A percentile compares a stretch with the other conserved stretches of the same genome.
Conservation (phyloP, 2,797 vertebrate genomes). For the Geotrypetes seraphini region DNA sequence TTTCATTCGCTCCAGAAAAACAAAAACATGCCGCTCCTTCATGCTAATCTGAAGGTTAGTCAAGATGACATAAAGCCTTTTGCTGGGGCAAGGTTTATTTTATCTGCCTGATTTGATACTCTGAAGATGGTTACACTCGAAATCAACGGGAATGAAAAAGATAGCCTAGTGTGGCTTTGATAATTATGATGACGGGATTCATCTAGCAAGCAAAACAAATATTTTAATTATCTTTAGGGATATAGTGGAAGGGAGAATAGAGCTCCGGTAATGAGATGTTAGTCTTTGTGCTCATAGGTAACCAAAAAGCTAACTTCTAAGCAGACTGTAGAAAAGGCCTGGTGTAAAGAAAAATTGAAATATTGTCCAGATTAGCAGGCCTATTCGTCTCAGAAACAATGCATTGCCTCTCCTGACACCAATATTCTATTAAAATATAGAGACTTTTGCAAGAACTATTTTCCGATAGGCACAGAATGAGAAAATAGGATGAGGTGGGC, state of each 20-base stretch:
- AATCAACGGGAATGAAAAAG: slow-evolving; percentile 19
- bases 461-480: no score
- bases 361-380: no score
- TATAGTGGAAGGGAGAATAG: no score
- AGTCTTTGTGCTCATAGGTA: background rate
- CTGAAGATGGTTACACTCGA: slow-evolving; percentile 14
- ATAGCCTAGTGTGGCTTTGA: slow-evolving; percentile 3
- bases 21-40: slow-evolving; percentile 36
- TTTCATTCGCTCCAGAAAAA: slow-evolving; percentile 45
- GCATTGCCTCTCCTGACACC: no score
- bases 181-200: slow-evolving; percentile 5
- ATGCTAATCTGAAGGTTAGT: slow-evolving; percentile 31
- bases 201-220: background rate
- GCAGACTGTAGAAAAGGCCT: no score
- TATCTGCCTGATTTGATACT: slow-evolving; percentile 25
- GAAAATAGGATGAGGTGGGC: no score
- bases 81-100: slow-evolving; percentile 47
- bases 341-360: no score
- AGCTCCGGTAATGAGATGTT: background rate
- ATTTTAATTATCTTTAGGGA: no score
- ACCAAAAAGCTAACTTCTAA: no score
- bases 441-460: no score
- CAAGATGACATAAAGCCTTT: slow-evolving; percentile 44
- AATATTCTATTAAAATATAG: no score
- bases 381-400: no score